Conservation (phyloP, 2,113 vertebrate genomes). For the Gobio gobio region DNA sequence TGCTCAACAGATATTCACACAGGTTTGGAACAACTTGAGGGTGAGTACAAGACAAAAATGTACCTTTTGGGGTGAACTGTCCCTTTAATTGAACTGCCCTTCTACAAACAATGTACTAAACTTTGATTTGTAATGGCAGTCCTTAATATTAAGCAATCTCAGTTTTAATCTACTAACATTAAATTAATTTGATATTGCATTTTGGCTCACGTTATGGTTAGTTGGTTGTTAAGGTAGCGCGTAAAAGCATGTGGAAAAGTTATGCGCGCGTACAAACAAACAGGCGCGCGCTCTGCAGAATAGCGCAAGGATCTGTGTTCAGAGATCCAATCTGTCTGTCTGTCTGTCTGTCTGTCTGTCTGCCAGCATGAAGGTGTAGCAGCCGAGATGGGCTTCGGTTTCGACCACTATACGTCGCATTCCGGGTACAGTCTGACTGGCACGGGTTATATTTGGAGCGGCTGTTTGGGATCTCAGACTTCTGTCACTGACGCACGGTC, state of each 20-base stretch:
- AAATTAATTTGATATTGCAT: neutral
- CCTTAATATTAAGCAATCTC: neutral
- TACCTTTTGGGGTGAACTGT: no score
- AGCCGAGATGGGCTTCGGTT: slow-evolving; percentile 5
- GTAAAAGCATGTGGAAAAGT: neutral
- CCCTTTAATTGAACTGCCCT: neutral
- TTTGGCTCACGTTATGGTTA: neutral
- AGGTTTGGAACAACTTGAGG: no score
- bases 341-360: neutral
- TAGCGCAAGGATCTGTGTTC: neutral
- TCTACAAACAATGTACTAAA: neutral
- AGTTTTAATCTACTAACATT: neutral
- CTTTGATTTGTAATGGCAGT: neutral
- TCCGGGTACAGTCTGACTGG: slow-evolving; percentile 23
- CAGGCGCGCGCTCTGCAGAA: neutral
- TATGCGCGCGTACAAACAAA: neutral
- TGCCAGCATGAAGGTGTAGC: neutral
- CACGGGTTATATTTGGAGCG: slow-evolving; percentile 50
- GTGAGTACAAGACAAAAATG: no score
- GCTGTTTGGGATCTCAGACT: slow-evolving; percentile 24
- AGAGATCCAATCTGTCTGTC: neutral
- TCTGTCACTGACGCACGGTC: slow-evolving; percentile 29
- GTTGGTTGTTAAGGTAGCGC: no score
- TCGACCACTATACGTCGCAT: slow-evolving; percentile 29
- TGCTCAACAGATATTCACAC: no score